A percentile compares a stretch with the other conserved stretches of the same genome.
phyloP scores from a whole-genome alignment of 1,140 invertebrate genomes.

The Hetaerina americana region DNA sequence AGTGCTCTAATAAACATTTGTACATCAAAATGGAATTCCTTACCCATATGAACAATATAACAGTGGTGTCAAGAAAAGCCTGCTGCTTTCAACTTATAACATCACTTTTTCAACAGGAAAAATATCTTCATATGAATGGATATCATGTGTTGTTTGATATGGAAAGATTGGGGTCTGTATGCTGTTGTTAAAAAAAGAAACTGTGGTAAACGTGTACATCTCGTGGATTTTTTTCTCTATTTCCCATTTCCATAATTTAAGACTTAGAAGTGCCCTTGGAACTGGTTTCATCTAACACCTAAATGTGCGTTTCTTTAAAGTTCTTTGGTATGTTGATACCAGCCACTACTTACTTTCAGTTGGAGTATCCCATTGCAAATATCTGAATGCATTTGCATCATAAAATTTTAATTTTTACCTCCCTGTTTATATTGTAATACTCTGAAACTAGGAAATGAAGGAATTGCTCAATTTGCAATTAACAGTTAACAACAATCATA shows the following conservation, averaged over 20 bases:
- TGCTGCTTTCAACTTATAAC: not conserved
- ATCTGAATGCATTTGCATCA: not conserved
- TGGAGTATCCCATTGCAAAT: not conserved
- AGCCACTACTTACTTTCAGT: not conserved
- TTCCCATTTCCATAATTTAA: not conserved
- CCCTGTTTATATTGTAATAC: not conserved
- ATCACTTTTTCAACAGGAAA: not conserved
- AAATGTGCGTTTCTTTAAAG: not conserved
- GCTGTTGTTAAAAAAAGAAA: not conserved
- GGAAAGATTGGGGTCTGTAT: not conserved
- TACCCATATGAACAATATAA: not conserved
- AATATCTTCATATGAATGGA: not conserved
- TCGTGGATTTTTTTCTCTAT: not conserved
- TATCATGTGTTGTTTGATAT: not conserved
- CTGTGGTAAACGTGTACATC: not conserved
- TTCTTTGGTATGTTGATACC: not conserved
- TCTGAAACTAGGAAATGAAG: not conserved
- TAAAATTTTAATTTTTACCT: not conserved
- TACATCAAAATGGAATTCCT: not conserved
- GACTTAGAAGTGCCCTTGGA: not conserved
- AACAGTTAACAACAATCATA: not conserved
- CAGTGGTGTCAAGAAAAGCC: not conserved
- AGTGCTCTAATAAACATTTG: not conserved
- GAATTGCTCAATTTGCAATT: not conserved
- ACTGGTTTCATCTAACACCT: not conserved